Evolutionary conservation across 2,113 vertebrate species (phyloP), one percentile per base, ranked within the genome.

Genomic region (Thinocorus orbignyianus): DNA sequence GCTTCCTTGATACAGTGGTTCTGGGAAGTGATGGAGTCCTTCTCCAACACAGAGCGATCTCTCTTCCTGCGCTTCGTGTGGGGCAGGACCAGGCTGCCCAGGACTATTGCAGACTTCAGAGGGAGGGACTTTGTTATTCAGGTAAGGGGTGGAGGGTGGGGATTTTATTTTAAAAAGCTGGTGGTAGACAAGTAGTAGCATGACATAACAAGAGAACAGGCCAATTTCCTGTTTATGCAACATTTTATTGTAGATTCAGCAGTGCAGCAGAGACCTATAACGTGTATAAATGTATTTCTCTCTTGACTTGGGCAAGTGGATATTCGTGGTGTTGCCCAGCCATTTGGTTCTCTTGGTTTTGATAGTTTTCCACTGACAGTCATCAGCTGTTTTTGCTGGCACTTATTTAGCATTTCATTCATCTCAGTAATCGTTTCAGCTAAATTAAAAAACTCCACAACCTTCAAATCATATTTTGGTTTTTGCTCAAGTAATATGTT

Each of bases 1-100:
- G 98, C 99, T 4, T 98, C 99, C 12, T 98, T 99, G 87, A 99
- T 99, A 79, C 99, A 99, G 97, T 98, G 99, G 99, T 99, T 99
- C 97, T 99, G 99, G 99, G 99, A 99, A 11, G 99, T 99, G 94
- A 99, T 99, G 99, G 99, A 99, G 94, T 99, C 99, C 39, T 99
- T 99, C 97, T 99, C 99, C 93, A 99, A 99, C 93, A 99, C 99
- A 0, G 99, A 99, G 94, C 98, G 99, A 35, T 99, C 99, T 11
- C 98, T 99, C 17, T 99, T 99, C 96, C 98, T 99, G 62, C 98
- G 99, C 72, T 99, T 99, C 15, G 99, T 99, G 65, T 99, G 99
- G 99, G 99, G 99, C 49, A 98, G 99, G 68, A 99, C 99, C 0
- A 98, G 99, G 37, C 98, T 99, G 82, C 99, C 99, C n/a, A 98